Evolutionary conservation across 2,888 invertebrate species (phyloP).

Genomic region (Campopleginae sp.): DNA sequence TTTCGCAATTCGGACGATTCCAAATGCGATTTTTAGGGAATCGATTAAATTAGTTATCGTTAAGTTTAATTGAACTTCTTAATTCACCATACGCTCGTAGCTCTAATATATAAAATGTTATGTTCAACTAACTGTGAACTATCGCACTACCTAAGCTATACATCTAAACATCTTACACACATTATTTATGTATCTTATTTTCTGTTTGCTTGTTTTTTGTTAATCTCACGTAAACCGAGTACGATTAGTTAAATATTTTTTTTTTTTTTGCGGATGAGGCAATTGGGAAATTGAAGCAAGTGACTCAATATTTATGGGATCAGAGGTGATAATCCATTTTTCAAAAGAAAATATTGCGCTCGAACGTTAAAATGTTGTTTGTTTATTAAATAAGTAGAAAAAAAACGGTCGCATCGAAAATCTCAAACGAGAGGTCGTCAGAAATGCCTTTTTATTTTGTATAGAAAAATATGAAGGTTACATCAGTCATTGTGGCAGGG

Average conservation of each 20-base stretch:
- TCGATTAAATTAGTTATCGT: slow-evolving; percentile 22
- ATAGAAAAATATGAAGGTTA: neutral
- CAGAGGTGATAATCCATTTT: slow-evolving; percentile 70
- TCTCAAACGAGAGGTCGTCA: slow-evolving; percentile 3
- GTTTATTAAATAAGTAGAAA: neutral
- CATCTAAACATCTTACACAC: slow-evolving; percentile 61
- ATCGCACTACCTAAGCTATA: slow-evolving; percentile 61
- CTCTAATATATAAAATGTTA: slow-evolving; percentile 64
- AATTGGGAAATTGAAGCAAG: slow-evolving; percentile 76
- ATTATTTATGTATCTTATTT: slow-evolving; percentile 48
- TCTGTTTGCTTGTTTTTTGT: slow-evolving; percentile 28
- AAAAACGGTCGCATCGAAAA: slow-evolving; percentile 32
- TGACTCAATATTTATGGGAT: slow-evolving; percentile 76
- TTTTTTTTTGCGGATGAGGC: slow-evolving; percentile 27
- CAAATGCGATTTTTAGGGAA: slow-evolving; percentile 31
- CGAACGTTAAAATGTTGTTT: neutral
- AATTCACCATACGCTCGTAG: slow-evolving; percentile 39
- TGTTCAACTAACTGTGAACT: slow-evolving; percentile 57
- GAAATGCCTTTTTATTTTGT: neutral
- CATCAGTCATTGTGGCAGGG: neutral
- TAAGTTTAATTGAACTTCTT: slow-evolving; percentile 49
- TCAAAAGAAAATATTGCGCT: slow-evolving; percentile 3
- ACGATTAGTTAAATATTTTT: slow-evolving; percentile 43
- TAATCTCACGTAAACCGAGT: slow-evolving; percentile 53
- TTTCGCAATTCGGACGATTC: neutral